Base-by-base conservation (phyloP, 23 tunicate species). In the Trididemnum clinides region DNA sequence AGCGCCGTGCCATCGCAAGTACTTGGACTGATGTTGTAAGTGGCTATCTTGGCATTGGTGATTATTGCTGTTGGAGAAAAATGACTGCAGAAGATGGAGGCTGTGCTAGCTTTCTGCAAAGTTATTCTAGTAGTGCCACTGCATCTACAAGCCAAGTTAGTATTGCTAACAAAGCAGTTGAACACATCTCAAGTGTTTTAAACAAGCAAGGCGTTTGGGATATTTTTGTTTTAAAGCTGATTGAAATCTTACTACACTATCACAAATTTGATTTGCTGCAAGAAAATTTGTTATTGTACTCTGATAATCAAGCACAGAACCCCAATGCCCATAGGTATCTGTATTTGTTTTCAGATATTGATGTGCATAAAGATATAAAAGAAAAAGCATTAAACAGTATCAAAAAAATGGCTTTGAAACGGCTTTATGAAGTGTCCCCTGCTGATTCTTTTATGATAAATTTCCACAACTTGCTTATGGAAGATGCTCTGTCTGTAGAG, bases 291-390 rank as follows among this genome's bases (percentile, higher is more conserved):
- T 28, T 28, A 39, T n/a, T 20, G 1, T 82, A 88, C 44, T 73
- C 87, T 7, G 71, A 33, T 5, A 72, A 32, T 2, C 83, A 88
- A 50, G 12, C 15, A 25, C 33, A 71, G 30, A 88, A 88, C 62
- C 92, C 92, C 50, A 88, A 88, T 82, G 92, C 92, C n/a, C 87
- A 82, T 32, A 73, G 39, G 33, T 88, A 88, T 59, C 50, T 88
- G 1, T 88, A 73, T 32, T 57, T 19, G 0, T 72, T 59, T 31
- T 44, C 73, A 33, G 29, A 57, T 6, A 44, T 35, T 23, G 51
- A 50, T 36, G 36, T 38, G 3, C 12, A 19, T 36, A 7, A 62
- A 18, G 25, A 62, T 21, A 62, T 5, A n/a, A n/a, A 37, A 5
- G 15, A 10, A 6, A 27, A 26, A 6, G 37, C 21, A 12, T 10